A percentile compares a stretch with the other conserved stretches of the same genome.
Evolutionary conservation across 37 sponge, comb jelly and placozoan genomes (phyloP).

Genomic region (Beroe forskalii): DNA sequence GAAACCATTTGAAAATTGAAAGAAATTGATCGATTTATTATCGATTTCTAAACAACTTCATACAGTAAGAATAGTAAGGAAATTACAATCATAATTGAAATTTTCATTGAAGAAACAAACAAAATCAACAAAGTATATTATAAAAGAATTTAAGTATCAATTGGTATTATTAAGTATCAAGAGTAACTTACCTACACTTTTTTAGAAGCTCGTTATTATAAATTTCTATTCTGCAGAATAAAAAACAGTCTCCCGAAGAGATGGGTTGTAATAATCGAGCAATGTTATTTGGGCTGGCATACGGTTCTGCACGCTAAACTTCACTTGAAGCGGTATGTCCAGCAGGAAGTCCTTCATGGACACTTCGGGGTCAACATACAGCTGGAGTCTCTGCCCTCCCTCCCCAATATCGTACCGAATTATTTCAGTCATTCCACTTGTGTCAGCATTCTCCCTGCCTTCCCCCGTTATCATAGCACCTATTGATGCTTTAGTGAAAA

Average conservation of each 20-base stretch:
- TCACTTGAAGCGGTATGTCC: background rate
- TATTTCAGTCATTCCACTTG: background rate
- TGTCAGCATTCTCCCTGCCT: background rate
- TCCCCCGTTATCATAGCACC: background rate
- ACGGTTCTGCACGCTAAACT: background rate
- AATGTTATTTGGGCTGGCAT: background rate
- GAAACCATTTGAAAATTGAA: too few species aligned
- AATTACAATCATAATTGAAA: too few species aligned
- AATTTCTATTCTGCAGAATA: background rate
- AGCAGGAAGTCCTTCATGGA: background rate
- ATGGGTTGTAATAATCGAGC: slow-evolving; percentile 11
- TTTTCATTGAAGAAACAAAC: too few species aligned
- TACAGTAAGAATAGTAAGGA: too few species aligned
- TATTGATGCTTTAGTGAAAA: background rate
- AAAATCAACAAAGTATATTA: too few species aligned
- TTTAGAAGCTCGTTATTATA: background rate
- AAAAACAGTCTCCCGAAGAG: background rate
- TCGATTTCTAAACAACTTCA: background rate
- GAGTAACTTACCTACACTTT: background rate
- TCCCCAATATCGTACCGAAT: slow-evolving; percentile 3
- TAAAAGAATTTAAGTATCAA: background rate
- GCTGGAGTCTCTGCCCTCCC: slow-evolving; percentile 23
- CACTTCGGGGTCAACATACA: background rate
- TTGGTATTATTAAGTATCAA: background rate
- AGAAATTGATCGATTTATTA: too few species aligned